Evolutionary conservation across 2,113 vertebrate genomes (phyloP).

Genomic region (Pantherophis guttatus): DNA sequence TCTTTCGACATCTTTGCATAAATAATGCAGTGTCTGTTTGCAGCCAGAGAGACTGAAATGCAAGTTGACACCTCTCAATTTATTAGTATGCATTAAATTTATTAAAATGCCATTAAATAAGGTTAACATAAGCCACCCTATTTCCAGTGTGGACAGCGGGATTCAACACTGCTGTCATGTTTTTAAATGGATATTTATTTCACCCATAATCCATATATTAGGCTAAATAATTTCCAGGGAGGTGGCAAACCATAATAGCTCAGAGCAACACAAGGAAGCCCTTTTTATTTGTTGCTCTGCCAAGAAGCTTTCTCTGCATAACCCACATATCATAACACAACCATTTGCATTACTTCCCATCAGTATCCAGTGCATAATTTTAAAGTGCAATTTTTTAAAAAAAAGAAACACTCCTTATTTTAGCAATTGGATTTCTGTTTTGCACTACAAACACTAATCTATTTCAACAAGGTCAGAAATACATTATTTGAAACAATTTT

Average conservation of each 20-base stretch:
- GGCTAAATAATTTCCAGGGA: slow-evolving; percentile 28
- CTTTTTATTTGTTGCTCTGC: not conserved
- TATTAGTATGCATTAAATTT: slow-evolving; percentile 33
- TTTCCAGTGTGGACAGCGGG: slow-evolving; percentile 38
- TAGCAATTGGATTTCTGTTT: slow-evolving; percentile 24
- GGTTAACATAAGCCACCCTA: slow-evolving; percentile 38
- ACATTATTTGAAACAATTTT: not conserved
- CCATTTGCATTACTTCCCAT: slow-evolving; percentile 26
- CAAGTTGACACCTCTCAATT: slow-evolving; percentile 35
- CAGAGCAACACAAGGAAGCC: not conserved
- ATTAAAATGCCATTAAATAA: slow-evolving; percentile 31
- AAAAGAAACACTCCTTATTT: slow-evolving; percentile 45
- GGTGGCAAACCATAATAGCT: slow-evolving; percentile 11
- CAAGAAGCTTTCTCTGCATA: not conserved
- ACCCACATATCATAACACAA: not conserved
- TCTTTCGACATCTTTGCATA: slow-evolving; percentile 24
- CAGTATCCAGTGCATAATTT: slow-evolving; percentile 63
- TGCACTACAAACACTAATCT: slow-evolving; percentile 23
- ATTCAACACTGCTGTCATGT: slow-evolving; percentile 47
- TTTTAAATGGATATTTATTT: slow-evolving; percentile 45
- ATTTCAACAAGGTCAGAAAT: slow-evolving; percentile 8
- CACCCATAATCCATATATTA: slow-evolving; percentile 33
- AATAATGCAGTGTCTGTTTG: slow-evolving; percentile 36
- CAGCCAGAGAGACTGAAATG: slow-evolving; percentile 33
- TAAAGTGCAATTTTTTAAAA: slow-evolving; percentile 70